Base-by-base conservation (phyloP, 2,888 invertebrate species). In the Papilio elwesi region DNA sequence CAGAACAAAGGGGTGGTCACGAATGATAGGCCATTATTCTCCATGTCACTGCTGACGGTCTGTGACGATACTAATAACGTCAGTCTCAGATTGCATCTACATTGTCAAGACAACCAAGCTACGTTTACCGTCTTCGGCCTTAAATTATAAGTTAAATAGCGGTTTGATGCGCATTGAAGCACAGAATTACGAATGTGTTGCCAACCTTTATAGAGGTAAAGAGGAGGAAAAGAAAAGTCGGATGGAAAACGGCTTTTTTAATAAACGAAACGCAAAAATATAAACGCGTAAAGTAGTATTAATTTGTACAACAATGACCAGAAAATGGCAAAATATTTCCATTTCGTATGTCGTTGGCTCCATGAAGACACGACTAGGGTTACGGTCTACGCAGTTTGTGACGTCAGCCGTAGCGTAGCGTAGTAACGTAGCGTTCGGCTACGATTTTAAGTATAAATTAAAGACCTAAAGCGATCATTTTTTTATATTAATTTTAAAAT, bases 21-120 rank as follows among this genome's bases (percentile, higher is more conserved):
- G 15, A 70, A 63, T 63, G 70, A 70, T 63, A 70, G 52, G 63
- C 70, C 43, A 63, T 49, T 70, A 69, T 52, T 57, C 38, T 47
- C 63, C 10, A 43, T 16, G 16, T 63, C 70, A 49, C 47, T 43
- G 26, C 43, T 15, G 36, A 53, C 43, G 10, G 13, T 53, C n/a
- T 53, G 43, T 43, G 43, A 43, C n/a, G 63, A 52, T 15, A 63
- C 43, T 69, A 69, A 62, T 38, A 53, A 53, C 12, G 9, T 52
- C 11, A 43, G 47, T 47, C 15, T 67, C 53, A 53, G 7, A 16
- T 67, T 67, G 53, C 67, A 16, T 67, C 67, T 55, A 16, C 11
- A 13, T 8, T 38, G 1, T 59, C 13, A 6, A n/a, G 51, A 13
- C n/a, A 51, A n/a, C n/a, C 4, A 5, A n/a, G 6, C 49, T 12